Evolutionary conservation across 2,888 invertebrate genomes (phyloP).

Genomic region (Drosophila leonis): DNA sequence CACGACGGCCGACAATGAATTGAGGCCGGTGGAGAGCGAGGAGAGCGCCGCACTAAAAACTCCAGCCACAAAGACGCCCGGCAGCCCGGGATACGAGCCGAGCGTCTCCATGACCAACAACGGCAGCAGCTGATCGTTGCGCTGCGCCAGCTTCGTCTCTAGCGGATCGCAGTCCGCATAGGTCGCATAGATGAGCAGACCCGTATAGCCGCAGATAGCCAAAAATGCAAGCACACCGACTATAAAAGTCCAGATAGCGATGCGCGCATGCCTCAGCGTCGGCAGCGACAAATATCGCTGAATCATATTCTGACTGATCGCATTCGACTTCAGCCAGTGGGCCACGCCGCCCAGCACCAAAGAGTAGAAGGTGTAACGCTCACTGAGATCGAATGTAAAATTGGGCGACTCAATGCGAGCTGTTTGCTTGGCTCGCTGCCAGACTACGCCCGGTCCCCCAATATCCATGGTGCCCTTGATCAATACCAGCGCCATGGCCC

Average conservation of each 20-base stretch:
- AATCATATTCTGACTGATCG: conserved; percentile 92
- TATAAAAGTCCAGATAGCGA: conserved; percentile 89
- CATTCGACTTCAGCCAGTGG: conserved; percentile 90
- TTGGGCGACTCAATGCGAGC: conserved; percentile 88
- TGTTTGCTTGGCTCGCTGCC: conserved; percentile 87
- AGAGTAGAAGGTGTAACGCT: conserved; percentile 91
- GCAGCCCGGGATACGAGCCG: conserved; percentile 91
- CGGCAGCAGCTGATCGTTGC: conserved; percentile 93
- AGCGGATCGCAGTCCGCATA: conserved; percentile 95
- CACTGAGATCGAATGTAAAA: conserved; percentile 89
- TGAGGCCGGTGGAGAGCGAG: conserved; percentile 91
- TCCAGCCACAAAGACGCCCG: conserved; percentile 95
- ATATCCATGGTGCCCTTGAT: conserved; percentile 88
- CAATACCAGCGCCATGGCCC: conserved; percentile 89
- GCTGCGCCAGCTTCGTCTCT: conserved; percentile 89
- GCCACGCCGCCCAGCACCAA: conserved; percentile 90
- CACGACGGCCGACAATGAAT: conserved; percentile 91
- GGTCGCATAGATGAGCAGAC: conserved; percentile 94
- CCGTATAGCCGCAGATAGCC: conserved; percentile 92
- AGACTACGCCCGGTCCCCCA: conserved; percentile 88
- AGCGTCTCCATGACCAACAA: conserved; percentile 94
- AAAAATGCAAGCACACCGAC: conserved; percentile 91
- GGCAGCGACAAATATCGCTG: conserved; percentile 91
- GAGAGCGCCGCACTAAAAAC: conserved; percentile 96
- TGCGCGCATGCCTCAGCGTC: conserved; percentile 87